phyloP scores from a whole-genome alignment of 2,797 vertebrate species.

The Delichon dasypus region DNA sequence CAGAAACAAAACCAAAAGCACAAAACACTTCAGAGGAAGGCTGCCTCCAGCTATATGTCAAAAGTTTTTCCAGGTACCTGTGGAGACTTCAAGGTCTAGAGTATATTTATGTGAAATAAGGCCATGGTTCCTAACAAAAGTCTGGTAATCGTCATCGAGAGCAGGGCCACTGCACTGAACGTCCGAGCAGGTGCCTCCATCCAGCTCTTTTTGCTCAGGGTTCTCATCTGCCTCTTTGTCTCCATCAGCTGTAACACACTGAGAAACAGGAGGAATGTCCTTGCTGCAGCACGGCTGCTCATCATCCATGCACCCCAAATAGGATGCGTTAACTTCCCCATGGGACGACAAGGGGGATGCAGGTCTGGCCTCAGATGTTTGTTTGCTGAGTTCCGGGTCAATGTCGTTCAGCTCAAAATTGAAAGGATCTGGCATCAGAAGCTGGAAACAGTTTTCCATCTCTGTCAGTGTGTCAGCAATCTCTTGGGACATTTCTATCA shows the following conservation, averaged over 20 bases:
- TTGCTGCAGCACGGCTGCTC: slow-evolving; percentile 90
- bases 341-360: not conserved
- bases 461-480: slow-evolving; percentile 82
- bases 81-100: slow-evolving; percentile 83
- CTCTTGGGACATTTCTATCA: slow-evolving; percentile 81
- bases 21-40: not conserved
- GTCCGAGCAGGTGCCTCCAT: not conserved
- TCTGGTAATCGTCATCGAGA: slow-evolving; percentile 40
- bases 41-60: not conserved
- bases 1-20: not conserved
- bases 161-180: not conserved
- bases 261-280: slow-evolving; percentile 61
- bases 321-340: not conserved
- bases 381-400: not conserved
- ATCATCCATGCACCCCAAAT: not conserved
- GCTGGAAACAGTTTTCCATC: slow-evolving; percentile 87
- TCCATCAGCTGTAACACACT: not conserved
- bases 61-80: slow-evolving; percentile 72
- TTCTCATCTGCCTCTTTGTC: not conserved
- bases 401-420: slow-evolving; percentile 61
- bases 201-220: not conserved
- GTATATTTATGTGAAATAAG: slow-evolving; percentile 88
- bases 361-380: not conserved
- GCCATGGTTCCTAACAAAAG: slow-evolving; percentile 86
- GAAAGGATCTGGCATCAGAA: slow-evolving; percentile 82